phyloP scores from a whole-genome alignment of 2,888 invertebrate genomes.

The Epirrhoe alternata region DNA sequence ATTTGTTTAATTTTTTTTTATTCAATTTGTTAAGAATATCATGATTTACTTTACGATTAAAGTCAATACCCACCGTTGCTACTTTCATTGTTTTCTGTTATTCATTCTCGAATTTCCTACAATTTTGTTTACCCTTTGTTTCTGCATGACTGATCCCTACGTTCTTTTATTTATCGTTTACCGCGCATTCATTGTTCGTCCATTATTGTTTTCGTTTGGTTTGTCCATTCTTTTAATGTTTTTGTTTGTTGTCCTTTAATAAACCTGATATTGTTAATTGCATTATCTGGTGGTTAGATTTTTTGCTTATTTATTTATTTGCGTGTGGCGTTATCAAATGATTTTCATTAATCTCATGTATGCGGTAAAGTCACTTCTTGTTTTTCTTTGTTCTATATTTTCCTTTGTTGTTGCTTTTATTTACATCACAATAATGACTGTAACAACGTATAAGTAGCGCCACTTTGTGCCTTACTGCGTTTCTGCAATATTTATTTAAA shows the following conservation, averaged over 20 bases:
- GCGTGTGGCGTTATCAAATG: not conserved
- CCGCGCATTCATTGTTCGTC: not conserved
- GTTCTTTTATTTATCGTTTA: not conserved
- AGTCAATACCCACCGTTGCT: not conserved
- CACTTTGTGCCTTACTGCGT: slow-evolving; percentile 25
- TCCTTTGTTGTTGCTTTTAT: not conserved
- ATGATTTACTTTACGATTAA: not conserved
- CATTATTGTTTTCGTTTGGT: not conserved
- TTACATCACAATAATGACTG: not conserved
- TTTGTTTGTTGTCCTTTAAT: slow-evolving; percentile 3
- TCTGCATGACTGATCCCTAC: not conserved
- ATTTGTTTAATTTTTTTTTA: too few species aligned
- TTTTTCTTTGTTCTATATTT: slow-evolving; percentile 2
- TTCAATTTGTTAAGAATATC: too few species aligned
- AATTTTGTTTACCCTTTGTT: not conserved
- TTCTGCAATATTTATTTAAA: slow-evolving; percentile 28
- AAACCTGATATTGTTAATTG: not conserved
- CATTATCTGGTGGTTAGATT: not conserved
- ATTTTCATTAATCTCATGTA: not conserved
- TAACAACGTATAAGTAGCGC: slow-evolving; percentile 3
- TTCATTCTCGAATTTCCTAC: not conserved
- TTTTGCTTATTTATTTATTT: slow-evolving; percentile 1
- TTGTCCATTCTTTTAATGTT: not conserved
- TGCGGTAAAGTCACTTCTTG: not conserved
- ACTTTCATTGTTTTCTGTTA: slow-evolving; percentile 1